Conservation (phyloP, 23 tunicate genomes). For the Phallusia fumigata region DNA sequence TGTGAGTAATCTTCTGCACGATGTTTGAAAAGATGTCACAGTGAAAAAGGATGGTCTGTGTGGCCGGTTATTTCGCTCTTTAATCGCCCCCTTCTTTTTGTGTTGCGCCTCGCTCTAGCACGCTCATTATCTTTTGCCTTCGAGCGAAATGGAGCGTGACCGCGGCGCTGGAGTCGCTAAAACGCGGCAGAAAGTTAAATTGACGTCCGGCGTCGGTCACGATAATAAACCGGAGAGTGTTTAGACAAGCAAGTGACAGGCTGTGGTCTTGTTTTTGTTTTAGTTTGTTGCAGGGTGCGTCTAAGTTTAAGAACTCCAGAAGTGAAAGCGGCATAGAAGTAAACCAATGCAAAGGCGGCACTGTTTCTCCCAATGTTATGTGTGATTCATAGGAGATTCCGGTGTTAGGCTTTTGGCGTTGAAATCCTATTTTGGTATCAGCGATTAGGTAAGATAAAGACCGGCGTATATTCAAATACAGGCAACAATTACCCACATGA, state of each 20-base stretch:
- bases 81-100: not conserved
- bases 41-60: not conserved
- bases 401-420: too few relatives aligned
- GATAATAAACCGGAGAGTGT: not conserved
- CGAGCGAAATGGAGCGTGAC: conserved; percentile 12
- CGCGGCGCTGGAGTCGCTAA: not conserved
- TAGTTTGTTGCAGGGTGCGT: not conserved
- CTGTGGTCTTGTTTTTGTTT: not conserved
- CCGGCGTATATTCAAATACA: too few relatives aligned
- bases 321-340: not conserved
- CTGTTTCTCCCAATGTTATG: too few relatives aligned
- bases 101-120: not conserved
- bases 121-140: conserved; percentile 15
- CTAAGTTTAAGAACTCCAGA: not conserved
- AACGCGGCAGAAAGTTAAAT: not conserved
- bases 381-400: too few relatives aligned
- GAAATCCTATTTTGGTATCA: too few relatives aligned
- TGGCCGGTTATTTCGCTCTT: not conserved
- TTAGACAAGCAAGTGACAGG: not conserved
- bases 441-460: too few relatives aligned
- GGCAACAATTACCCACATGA: too few relatives aligned
- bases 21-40: not conserved
- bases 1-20: not conserved
- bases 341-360: too few relatives aligned
- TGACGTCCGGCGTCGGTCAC: not conserved